These are phyloP conservation scores for Willisornis vidua DNA, from an alignment of 2,113 vertebrate species.

Conservation along the genomic window DNA sequence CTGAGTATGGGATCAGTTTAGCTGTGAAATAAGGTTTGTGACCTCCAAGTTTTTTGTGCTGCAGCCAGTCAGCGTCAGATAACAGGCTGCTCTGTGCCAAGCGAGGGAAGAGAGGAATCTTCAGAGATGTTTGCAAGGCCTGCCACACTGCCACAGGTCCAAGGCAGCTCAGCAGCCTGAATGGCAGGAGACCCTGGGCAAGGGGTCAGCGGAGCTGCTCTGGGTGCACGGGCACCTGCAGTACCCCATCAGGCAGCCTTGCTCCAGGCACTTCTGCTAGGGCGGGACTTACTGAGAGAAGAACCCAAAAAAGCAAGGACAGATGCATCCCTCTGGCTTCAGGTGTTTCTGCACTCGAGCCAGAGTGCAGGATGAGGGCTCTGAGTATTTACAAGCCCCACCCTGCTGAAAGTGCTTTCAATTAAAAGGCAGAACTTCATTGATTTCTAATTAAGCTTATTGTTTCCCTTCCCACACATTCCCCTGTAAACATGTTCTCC, in stretches of 20 bases:
- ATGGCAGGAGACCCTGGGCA: neutral
- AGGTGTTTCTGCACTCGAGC: neutral
- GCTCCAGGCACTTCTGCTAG: neutral
- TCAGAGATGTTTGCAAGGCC: neutral
- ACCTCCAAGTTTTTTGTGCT: neutral
- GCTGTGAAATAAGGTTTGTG: neutral
- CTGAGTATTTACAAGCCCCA: neutral
- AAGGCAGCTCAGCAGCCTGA: neutral
- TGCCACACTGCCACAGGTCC: neutral
- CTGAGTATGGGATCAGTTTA: neutral
- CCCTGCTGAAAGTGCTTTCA: slow-evolving; percentile 12
- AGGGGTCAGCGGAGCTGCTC: neutral
- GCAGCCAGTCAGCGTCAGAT: neutral
- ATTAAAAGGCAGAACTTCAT: slow-evolving; percentile 63
- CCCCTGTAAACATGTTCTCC: neutral
- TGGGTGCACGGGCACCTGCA: neutral
- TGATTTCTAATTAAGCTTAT: slow-evolving; percentile 67
- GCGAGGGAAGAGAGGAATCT: neutral
- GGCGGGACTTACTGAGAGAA: neutral
- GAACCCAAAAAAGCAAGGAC: neutral
- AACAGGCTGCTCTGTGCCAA: neutral
- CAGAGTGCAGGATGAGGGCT: neutral
- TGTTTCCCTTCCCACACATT: slow-evolving; percentile 42
- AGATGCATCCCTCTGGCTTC: neutral
- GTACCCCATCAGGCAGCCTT: neutral